A percentile compares a stretch with the other conserved stretches of the same genome.
These are phyloP conservation scores for Dunckerocampus dactyliophorus DNA, from an alignment of 2,113 vertebrate species.

Conservation along the genomic window DNA sequence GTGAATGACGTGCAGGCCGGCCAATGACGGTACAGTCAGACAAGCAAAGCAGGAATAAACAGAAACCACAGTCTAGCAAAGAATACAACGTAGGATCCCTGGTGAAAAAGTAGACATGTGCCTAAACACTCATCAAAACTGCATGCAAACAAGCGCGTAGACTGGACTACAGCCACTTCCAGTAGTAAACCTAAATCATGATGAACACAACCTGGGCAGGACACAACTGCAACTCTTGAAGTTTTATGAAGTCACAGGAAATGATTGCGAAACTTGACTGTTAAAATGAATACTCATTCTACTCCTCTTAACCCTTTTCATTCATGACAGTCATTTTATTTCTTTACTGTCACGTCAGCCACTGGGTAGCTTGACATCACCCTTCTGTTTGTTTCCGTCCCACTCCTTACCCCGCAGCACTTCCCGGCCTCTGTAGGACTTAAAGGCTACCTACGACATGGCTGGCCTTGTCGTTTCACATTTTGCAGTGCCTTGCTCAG, in stretches of 20 bases:
- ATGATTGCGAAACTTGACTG: constrained; percentile 5
- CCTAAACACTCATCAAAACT: not conserved
- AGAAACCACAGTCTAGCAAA: no score
- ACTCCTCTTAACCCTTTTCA: constrained; percentile 9
- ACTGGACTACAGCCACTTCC: not conserved
- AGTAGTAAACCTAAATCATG: constrained; percentile 4
- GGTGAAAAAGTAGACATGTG: not conserved
- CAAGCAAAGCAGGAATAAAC: no score
- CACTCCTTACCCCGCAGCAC: constrained; percentile 36
- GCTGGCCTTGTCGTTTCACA: constrained; percentile 19
- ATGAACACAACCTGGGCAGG: constrained; percentile 1
- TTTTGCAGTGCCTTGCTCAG: constrained; percentile 16
- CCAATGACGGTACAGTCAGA: no score
- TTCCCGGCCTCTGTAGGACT: constrained; percentile 27
- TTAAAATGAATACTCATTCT: constrained; percentile 9
- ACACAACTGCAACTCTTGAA: not conserved
- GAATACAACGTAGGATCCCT: no score
- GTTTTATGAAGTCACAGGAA: constrained; percentile 26
- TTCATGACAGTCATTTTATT: constrained; percentile 1
- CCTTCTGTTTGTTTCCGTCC: not conserved
- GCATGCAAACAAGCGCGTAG: not conserved
- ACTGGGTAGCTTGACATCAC: constrained; percentile 22
- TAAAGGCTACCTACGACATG: constrained; percentile 5
- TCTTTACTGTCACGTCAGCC: constrained; percentile 27
- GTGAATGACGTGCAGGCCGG: no score